Conservation (phyloP, 1,140 invertebrate genomes). For the Drosophila nannoptera region DNA sequence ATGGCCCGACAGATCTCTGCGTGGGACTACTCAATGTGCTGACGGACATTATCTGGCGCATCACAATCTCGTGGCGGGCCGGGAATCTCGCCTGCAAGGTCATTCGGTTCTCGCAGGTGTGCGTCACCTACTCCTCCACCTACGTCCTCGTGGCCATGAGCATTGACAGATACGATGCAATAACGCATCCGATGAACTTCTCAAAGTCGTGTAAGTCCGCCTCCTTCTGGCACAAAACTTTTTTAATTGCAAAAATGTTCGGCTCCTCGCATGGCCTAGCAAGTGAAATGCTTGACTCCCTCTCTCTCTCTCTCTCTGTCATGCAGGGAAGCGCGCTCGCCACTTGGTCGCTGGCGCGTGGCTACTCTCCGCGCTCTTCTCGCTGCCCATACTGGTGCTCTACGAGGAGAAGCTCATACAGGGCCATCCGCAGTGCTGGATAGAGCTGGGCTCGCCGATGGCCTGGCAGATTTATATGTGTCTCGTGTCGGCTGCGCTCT, state of each 20-base stretch:
- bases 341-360: constrained; percentile 89
- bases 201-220: constrained; percentile 92
- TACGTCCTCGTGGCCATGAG: constrained; percentile 96
- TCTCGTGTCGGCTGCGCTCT: constrained; percentile 89
- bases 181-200: constrained; percentile 97
- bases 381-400: constrained; percentile 89
- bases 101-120: constrained; percentile 89
- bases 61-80: constrained; percentile 90
- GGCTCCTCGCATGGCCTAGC: constrained; percentile 13
- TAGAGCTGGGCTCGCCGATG: constrained; percentile 86
- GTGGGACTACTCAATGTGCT: constrained; percentile 92
- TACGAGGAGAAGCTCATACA: constrained; percentile 89
- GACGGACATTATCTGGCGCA: constrained; percentile 92
- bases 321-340: constrained; percentile 89
- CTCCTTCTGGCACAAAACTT: constrained; percentile 49
- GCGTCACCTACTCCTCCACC: constrained; percentile 94
- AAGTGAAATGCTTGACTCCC: neutral
- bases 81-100: constrained; percentile 94
- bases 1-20: constrained; percentile 84
- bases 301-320: neutral
- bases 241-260: constrained; percentile 66
- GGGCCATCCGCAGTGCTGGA: constrained; percentile 93
- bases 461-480: constrained; percentile 95
- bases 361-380: constrained; percentile 90
- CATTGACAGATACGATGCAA: constrained; percentile 96